phyloP scores from a whole-genome alignment of 2,797 vertebrate genomes.

The Artibeus lituratus region DNA sequence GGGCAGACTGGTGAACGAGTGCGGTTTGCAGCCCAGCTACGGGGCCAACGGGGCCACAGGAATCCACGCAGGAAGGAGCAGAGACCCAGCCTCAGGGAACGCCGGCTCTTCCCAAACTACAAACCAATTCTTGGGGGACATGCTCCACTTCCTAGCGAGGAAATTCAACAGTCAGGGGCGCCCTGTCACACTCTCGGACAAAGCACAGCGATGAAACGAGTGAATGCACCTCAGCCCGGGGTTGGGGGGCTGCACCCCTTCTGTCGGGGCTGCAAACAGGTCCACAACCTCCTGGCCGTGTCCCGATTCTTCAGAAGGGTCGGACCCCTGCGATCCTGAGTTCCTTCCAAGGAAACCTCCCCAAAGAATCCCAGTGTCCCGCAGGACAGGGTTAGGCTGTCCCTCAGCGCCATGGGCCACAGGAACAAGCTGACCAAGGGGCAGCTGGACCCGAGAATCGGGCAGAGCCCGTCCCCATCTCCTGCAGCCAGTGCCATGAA shows the following conservation, averaged over 20 bases:
- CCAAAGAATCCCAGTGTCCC: accelerated
- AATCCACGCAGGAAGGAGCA: accelerated
- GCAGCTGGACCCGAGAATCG: neutral
- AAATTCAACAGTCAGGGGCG: neutral
- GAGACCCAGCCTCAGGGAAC: neutral
- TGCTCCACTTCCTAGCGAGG: neutral
- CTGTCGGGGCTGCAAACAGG: accelerated
- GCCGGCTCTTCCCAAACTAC: neutral
- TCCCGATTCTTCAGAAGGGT: neutral
- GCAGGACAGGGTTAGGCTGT: accelerated
- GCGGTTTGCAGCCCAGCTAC: neutral
- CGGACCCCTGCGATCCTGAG: neutral
- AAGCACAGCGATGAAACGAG: accelerated
- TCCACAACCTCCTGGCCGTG: accelerated
- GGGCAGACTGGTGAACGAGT: accelerated
- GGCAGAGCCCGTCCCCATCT: neutral
- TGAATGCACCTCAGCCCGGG: too few relatives aligned
- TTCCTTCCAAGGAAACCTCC: neutral
- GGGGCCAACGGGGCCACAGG: accelerated
- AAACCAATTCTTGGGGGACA: neutral
- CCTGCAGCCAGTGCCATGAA: neutral
- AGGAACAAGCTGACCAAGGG: neutral
- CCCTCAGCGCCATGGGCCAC: accelerated
- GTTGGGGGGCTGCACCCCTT: accelerated
- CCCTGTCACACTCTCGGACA: neutral